Percentiles rank a stretch among this genome's conserved stretches.
These are phyloP conservation scores for Bradynema listronoti DNA, from an alignment of 1,140 invertebrate genomes.

Conservation along the genomic window DNA sequence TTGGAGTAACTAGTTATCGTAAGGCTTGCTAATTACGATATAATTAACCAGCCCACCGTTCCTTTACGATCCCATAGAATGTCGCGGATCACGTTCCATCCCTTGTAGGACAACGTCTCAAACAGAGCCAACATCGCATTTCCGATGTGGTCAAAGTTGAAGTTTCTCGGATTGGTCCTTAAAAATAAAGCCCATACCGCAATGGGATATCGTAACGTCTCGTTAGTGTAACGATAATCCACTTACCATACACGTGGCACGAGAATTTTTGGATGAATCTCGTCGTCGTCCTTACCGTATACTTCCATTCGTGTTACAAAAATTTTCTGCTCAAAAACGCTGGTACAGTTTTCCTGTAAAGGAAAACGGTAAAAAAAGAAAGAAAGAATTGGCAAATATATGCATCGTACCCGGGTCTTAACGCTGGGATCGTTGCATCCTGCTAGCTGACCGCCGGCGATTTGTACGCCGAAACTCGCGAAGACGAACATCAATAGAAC, in stretches of 20 bases:
- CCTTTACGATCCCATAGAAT: constrained; percentile 88
- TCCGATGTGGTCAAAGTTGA: constrained; percentile 87
- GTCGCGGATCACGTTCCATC: constrained; percentile 96
- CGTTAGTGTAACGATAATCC: no score
- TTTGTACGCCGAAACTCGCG: constrained; percentile 93
- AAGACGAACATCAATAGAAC: constrained; percentile 98
- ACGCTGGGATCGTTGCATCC: constrained; percentile 32
- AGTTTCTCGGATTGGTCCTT: constrained; percentile 51
- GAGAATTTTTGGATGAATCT: constrained; percentile 84
- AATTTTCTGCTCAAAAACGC: constrained; percentile 84
- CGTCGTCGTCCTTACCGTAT: constrained; percentile 67
- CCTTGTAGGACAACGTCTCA: constrained; percentile 97
- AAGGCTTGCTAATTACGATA: no score
- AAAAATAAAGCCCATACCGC: constrained; percentile 20
- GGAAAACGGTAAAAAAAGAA: constrained; percentile 18
- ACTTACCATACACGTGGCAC: constrained; percentile 88
- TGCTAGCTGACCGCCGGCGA: constrained; percentile 81
- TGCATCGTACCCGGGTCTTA: constrained; percentile 9
- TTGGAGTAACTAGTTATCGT: no score
- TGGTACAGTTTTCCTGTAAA: constrained; percentile 87
- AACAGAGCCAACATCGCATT: constrained; percentile 96
- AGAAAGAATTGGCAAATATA: background rate
- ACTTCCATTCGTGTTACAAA: constrained; percentile 96
- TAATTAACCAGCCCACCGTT: constrained; percentile 70
- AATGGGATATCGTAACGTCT: background rate